Evolutionary conservation across 2,113 vertebrate genomes (phyloP), one percentile per base, ranked within the genome.

Genomic region (Epinephelus fuscoguttatus): DNA sequence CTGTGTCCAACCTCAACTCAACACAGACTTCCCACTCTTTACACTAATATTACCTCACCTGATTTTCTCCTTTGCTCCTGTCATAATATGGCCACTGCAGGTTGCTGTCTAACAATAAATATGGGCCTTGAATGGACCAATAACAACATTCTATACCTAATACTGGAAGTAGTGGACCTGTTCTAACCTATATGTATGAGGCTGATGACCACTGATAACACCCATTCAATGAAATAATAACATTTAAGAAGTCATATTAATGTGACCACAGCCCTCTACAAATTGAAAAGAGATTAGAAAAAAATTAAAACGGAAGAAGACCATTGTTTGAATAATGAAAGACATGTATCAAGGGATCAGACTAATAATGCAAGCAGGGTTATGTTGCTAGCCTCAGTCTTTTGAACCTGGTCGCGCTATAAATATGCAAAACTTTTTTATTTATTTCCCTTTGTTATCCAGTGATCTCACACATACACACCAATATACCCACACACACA

Each of bases 281-380:
- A 3, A 76, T 33, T 37, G 37, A 17, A 72, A 66, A 30, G 14
- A 33, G 23, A 59, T n/a, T 2, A 19, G 10, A 4, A 57, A 23
- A 45, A 37, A n/a, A 14, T 45, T 15, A 42, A 21, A 49, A 18
- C 6, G 19, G 4, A 47, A 19, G 42, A 67, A n/a, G 1, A 72
- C 21, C 19, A 55, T 15, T 45, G n/a, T 75, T 80, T 59, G 21
- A 79, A 77, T 70, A 75, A 85, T 81, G 30, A 75, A 74, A 84
- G 27, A 78, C 50, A 63, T 82, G 45, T 77, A 75, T 87, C 60
- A 75, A 75, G 57, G 33, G 63, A 78, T 77, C 56, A 69, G 25
- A 79, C 21, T 62, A 60, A 42, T 60, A 55, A 72, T 56, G 47
- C 18, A 78, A 27, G n/a, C 25, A 80, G 19, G 21, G 50, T 55